Evolutionary conservation across 2,888 invertebrate genomes (phyloP).

Genomic region (Ceratothoa steindachneri): DNA sequence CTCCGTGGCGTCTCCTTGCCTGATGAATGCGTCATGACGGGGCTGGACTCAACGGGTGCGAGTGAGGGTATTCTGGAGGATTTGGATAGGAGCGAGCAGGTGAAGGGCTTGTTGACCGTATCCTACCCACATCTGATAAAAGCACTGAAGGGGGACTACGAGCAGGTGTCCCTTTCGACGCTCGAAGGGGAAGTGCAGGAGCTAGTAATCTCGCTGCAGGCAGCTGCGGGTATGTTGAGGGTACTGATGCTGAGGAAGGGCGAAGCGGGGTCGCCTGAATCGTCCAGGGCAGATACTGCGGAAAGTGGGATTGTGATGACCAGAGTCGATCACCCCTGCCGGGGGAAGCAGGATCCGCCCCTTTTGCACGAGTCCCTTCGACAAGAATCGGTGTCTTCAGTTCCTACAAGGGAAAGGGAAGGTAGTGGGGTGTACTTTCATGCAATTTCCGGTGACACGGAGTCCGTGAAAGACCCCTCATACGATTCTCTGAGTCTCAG

Average conservation of each 20-base stretch:
- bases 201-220: slow-evolving; percentile 34
- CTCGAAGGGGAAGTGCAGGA: slow-evolving; percentile 36
- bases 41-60: not conserved
- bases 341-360: too few species aligned
- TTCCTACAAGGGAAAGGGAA: too few species aligned
- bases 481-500: not conserved
- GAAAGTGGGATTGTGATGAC: not conserved
- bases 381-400: not conserved
- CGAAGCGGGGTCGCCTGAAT: not conserved
- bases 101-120: slow-evolving; percentile 13
- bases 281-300: not conserved
- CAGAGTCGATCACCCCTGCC: not conserved
- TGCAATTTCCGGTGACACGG: not conserved
- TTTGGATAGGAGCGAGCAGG: not conserved
- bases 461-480: not conserved
- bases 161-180: slow-evolving; percentile 19
- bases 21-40: not conserved
- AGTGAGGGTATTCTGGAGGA: not conserved
- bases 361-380: not conserved
- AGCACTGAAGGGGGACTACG: slow-evolving; percentile 30
- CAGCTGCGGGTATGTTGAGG: slow-evolving; percentile 40
- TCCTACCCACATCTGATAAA: slow-evolving; percentile 34
- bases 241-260: slow-evolving; percentile 25
- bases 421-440: too few species aligned
- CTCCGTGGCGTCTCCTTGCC: not conserved